Conservation (phyloP, 1,140 invertebrate species). For the Ectropis grisescens region DNA sequence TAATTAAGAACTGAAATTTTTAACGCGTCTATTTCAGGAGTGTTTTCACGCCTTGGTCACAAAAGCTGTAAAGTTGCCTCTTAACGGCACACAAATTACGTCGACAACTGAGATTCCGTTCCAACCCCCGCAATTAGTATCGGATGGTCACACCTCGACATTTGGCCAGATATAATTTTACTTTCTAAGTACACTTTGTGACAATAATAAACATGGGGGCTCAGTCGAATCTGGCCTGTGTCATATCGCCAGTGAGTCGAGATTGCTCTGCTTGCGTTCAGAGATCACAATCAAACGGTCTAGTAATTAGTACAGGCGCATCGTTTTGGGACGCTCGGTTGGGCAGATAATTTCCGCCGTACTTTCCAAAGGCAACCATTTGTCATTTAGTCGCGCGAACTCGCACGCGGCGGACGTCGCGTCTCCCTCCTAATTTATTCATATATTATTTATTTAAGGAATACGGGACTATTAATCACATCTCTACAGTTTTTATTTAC, state of each 20-base stretch:
- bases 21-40: too few relatives aligned
- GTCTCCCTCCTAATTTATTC: slow-evolving; percentile 61
- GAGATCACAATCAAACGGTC: slow-evolving; percentile 61
- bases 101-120: slow-evolving; percentile 28
- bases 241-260: not conserved
- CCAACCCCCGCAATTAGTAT: slow-evolving; percentile 58
- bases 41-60: slow-evolving; percentile 35
- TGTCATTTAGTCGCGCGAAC: slow-evolving; percentile 61
- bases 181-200: slow-evolving; percentile 62
- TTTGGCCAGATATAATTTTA: slow-evolving; percentile 60
- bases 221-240: not conserved
- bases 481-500: slow-evolving; percentile 63
- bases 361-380: slow-evolving; percentile 62
- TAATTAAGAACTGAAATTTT: too few relatives aligned
- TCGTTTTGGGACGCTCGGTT: slow-evolving; percentile 53
- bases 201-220: slow-evolving; percentile 47
- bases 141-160: slow-evolving; percentile 62
- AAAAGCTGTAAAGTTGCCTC: slow-evolving; percentile 34
- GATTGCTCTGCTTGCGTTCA: not conserved
- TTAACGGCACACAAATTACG: slow-evolving; percentile 45
- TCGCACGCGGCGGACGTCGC: slow-evolving; percentile 50
- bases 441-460: slow-evolving; percentile 68
- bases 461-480: slow-evolving; percentile 65
- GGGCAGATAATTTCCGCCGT: slow-evolving; percentile 66
- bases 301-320: slow-evolving; percentile 64